Conservation (phyloP, 2,113 vertebrate genomes). For the Zapus hudsonius region DNA sequence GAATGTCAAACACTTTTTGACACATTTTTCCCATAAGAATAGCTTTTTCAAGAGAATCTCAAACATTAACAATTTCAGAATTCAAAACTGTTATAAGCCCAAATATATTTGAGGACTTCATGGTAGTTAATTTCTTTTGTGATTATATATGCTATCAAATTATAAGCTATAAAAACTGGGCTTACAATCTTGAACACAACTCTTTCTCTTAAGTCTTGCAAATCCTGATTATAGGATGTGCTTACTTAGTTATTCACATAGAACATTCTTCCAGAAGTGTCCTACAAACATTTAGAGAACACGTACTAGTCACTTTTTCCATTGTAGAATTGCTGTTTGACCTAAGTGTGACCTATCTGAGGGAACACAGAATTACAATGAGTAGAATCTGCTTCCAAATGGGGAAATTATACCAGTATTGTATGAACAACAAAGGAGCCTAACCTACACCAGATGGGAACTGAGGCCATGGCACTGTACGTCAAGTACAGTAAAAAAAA, state of each 20-base stretch:
- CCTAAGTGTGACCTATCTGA: slow-evolving; percentile 27
- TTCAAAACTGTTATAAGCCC: slow-evolving; percentile 9
- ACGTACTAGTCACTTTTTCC: slow-evolving; percentile 60
- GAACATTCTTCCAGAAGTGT: slow-evolving; percentile 41
- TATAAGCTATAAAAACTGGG: not conserved
- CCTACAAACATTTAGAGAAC: slow-evolving; percentile 60
- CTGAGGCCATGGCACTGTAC: not conserved
- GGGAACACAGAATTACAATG: slow-evolving; percentile 20
- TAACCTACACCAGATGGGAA: not conserved
- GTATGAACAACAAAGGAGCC: not conserved
- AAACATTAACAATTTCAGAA: slow-evolving; percentile 17
- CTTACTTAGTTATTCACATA: slow-evolving; percentile 43
- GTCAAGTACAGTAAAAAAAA: slow-evolving; percentile 8
- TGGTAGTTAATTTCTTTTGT: slow-evolving; percentile 34
- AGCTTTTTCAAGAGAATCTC: not conserved
- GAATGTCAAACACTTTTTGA: slow-evolving; percentile 25
- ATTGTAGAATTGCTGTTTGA: slow-evolving; percentile 44
- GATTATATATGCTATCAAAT: not conserved
- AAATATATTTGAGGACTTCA: slow-evolving; percentile 42
- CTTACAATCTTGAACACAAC: slow-evolving; percentile 49
- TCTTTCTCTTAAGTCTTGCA: slow-evolving; percentile 40
- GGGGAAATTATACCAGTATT: not conserved
- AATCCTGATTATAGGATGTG: slow-evolving; percentile 50
- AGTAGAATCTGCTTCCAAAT: slow-evolving; percentile 4
- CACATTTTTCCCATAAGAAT: not conserved